phyloP scores from a whole-genome alignment of 2,888 invertebrate species.

The Sceliomorpha sp. region DNA sequence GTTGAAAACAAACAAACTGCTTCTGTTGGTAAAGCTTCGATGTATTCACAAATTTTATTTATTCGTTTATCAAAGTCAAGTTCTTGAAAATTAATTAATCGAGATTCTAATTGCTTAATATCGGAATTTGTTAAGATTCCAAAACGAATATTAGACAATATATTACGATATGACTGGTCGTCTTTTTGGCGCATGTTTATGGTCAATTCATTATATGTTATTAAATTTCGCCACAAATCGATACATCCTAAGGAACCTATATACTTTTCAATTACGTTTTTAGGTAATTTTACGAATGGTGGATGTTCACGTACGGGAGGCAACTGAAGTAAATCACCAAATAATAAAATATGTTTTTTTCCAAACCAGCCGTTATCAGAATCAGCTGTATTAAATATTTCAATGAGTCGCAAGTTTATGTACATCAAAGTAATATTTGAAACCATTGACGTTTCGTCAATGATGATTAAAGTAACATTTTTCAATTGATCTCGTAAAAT shows the following conservation, averaged over 20 bases:
- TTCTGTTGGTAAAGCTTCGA: conserved; percentile 32
- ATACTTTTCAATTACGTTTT: conserved; percentile 54
- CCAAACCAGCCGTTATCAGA: conserved; percentile 66
- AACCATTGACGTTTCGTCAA: conserved; percentile 65
- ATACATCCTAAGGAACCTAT: conserved; percentile 56
- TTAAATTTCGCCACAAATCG: conserved; percentile 64
- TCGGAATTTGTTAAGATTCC: conserved; percentile 51
- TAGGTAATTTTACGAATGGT: conserved; percentile 56
- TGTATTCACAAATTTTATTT: conserved; percentile 13
- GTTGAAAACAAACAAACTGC: conserved; percentile 60
- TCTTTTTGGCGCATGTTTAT: conserved; percentile 63
- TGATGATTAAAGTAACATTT: conserved; percentile 64
- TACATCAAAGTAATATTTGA: conserved; percentile 60
- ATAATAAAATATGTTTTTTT: conserved; percentile 64
- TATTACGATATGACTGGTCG: conserved; percentile 41
- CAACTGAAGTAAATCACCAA: conserved; percentile 65
- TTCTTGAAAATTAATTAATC: neutral
- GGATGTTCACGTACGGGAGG: conserved; percentile 64
- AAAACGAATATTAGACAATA: conserved; percentile 46
- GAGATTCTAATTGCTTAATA: conserved; percentile 7
- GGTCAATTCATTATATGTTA: conserved; percentile 64
- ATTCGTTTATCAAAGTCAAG: conserved; percentile 27
- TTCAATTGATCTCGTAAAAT: conserved; percentile 58
- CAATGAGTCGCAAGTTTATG: conserved; percentile 60
- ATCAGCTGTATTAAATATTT: conserved; percentile 66